Evolutionary conservation across 2,888 invertebrate species (phyloP).

Genomic region (Yponomeuta sedellus): DNA sequence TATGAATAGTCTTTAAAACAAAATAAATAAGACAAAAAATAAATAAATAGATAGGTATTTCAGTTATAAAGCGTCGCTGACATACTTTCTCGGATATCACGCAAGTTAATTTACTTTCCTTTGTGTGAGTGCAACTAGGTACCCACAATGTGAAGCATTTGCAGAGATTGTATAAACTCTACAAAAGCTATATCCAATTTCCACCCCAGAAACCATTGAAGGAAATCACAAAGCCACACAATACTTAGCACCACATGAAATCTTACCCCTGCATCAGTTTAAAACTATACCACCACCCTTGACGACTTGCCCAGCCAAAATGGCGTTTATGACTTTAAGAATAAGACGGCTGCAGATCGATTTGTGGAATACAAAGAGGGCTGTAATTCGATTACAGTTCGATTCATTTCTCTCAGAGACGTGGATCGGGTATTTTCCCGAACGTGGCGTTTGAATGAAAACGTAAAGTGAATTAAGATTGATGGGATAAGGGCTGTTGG

Average conservation of each 20-base stretch:
- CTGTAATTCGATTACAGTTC: slow-evolving; percentile 54
- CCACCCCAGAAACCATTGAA: not conserved
- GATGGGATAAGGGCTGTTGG: not conserved
- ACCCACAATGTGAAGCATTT: too few relatives aligned
- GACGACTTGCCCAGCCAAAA: not conserved
- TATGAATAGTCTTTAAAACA: too few relatives aligned
- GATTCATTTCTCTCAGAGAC: slow-evolving; percentile 54
- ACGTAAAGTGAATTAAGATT: slow-evolving; percentile 8
- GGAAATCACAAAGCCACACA: slow-evolving; percentile 5
- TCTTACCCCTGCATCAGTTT: not conserved
- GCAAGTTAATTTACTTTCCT: too few relatives aligned
- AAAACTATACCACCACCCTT: not conserved
- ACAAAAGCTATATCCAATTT: not conserved
- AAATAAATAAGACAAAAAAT: too few relatives aligned
- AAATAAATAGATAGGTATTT: too few relatives aligned
- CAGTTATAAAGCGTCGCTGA: too few relatives aligned
- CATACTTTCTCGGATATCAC: too few relatives aligned
- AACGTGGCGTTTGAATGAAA: slow-evolving; percentile 34
- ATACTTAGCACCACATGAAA: not conserved
- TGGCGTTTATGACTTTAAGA: not conserved
- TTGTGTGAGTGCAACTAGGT: too few relatives aligned
- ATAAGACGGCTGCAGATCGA: not conserved
- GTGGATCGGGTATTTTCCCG: slow-evolving; percentile 52
- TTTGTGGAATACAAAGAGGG: slow-evolving; percentile 23
- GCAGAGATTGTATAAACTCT: not conserved